Evolutionary conservation across 2,888 invertebrate species (phyloP), one percentile per base, ranked within the genome.

Genomic region (Dryadula phaetusa): DNA sequence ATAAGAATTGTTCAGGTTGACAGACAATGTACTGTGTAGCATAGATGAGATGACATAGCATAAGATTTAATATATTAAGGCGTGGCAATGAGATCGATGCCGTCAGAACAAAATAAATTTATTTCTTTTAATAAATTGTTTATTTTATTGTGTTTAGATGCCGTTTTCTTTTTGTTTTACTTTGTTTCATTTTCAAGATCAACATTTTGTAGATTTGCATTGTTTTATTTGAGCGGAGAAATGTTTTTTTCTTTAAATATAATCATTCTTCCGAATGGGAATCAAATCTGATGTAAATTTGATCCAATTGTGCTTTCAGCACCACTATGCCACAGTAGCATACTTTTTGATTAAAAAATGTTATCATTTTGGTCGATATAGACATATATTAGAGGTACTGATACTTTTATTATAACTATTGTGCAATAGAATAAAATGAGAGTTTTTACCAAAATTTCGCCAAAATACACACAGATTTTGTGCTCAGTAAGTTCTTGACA

Each of bases 81-180:
- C 75, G 75, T 76, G 76, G 76, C 77, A 74, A 76, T 76, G 77
- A 78, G 76, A 75, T 78, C 73, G 76, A 78, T 75, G 82, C 79
- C 81, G 79, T 78, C 79, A 79, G 85, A 87, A 86, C 87, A 87
- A 88, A 82, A 84, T 86, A 87, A 89, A 78, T 84, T 86, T 90
- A 90, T 88, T 90, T 90, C 88, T 88, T 89, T 84, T 86, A 81
- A 78, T 75, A 84, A 16, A 64, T 56, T 54, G 37, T 78, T n/a
- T 71, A 75, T 81, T 82, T 82, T 77, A 78, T 77, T 79, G 67
- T 28, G 16, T 8, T n/a, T 4, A 18, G n/a, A n/a, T 25, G 20
- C 8, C 40, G 10, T 25, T 7, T 44, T 12, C 3, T 16, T 60
- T 44, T 42, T 22, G 12, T 5, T 25, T 6, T 2, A 4, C 22